phyloP scores from a whole-genome alignment of 2,888 invertebrate genomes.

The Cabera pusaria region DNA sequence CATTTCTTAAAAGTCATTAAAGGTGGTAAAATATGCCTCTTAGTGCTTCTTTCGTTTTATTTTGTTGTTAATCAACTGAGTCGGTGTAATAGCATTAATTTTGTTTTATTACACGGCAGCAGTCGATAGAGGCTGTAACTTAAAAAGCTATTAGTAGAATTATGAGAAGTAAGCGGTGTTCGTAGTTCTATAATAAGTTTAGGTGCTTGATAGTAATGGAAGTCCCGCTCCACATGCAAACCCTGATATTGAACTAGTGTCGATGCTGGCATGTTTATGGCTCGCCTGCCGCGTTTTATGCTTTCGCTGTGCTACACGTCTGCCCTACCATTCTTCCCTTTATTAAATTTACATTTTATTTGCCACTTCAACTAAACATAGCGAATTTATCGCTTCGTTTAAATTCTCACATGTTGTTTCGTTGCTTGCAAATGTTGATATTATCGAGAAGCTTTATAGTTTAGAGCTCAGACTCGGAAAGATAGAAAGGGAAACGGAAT shows the following conservation, averaged over 20 bases:
- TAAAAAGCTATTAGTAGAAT: slow-evolving; percentile 15
- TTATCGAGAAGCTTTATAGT: slow-evolving; percentile 10
- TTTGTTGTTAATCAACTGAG: slow-evolving; percentile 3
- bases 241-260: slow-evolving; percentile 51
- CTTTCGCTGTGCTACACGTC: slow-evolving; percentile 42
- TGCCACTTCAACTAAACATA: slow-evolving; percentile 12
- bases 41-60: slow-evolving; percentile 1
- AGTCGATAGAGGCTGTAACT: slow-evolving; percentile 1
- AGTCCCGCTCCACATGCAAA: slow-evolving; percentile 42
- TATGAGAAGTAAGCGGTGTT: slow-evolving; percentile 17
- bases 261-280: slow-evolving; percentile 60
- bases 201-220: slow-evolving; percentile 42
- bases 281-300: slow-evolving; percentile 55
- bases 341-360: slow-evolving; percentile 45
- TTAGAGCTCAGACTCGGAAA: too few relatives aligned
- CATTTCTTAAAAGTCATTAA: not conserved
- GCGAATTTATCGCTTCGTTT: slow-evolving; percentile 20
- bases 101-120: slow-evolving; percentile 6
- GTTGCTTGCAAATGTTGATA: slow-evolving; percentile 14
- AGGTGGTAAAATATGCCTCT: not conserved
- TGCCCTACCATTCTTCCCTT: slow-evolving; percentile 47
- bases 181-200: slow-evolving; percentile 32
- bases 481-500: too few relatives aligned
- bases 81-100: slow-evolving; percentile 2
- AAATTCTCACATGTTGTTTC: slow-evolving; percentile 15